These are phyloP conservation scores for Fragum fragum DNA, from an alignment of 2,888 invertebrate species.

Conservation along the genomic window DNA sequence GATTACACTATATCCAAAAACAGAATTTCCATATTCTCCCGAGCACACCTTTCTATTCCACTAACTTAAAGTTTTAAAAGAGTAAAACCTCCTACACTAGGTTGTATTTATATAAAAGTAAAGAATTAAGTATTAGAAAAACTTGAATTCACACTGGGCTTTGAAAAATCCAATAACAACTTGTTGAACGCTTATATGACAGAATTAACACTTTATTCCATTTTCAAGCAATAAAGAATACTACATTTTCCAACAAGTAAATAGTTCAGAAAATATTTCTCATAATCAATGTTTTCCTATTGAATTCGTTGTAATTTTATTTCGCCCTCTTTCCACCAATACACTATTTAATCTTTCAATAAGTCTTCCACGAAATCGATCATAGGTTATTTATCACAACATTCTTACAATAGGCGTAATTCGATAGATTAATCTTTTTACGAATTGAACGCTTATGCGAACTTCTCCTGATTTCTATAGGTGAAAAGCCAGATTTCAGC, in stretches of 20 bases:
- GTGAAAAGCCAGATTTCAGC: too few species aligned
- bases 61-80: not conserved
- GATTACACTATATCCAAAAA: not conserved
- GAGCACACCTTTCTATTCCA: not conserved
- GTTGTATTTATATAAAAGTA: not conserved
- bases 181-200: not conserved
- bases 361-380: not conserved
- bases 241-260: not conserved
- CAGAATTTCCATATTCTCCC: not conserved
- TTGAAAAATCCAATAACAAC: constrained; percentile 1
- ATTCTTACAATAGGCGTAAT: not conserved
- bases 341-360: not conserved
- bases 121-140: not conserved
- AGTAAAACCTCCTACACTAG: not conserved
- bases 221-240: not conserved
- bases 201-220: not conserved
- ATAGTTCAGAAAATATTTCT: too few species aligned
- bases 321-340: not conserved
- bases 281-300: not conserved
- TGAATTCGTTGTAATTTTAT: not conserved
- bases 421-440: constrained; percentile 10
- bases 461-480: too few species aligned
- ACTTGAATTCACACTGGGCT: not conserved
- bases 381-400: not conserved
- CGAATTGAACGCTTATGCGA: not conserved